These are phyloP conservation scores for Heliconius erato DNA, from an alignment of 2,888 invertebrate genomes.

Conservation along the genomic window DNA sequence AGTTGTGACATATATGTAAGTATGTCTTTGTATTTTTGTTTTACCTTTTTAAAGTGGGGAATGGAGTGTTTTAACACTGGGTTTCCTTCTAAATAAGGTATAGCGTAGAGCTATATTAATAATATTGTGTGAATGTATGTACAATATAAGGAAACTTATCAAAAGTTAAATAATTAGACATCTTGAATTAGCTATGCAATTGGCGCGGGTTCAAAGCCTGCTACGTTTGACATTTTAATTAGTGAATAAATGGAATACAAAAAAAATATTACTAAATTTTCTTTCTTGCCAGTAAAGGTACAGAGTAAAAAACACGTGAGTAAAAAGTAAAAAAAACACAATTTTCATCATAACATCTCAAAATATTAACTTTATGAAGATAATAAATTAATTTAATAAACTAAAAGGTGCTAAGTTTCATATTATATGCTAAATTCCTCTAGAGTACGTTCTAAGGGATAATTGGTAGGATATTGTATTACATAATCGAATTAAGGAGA, in stretches of 20 bases:
- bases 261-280: background rate
- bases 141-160: too few relatives aligned
- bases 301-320: background rate
- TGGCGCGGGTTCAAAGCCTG: background rate
- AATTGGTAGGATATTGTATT: constrained; percentile 3
- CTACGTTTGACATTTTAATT: background rate
- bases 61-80: too few relatives aligned
- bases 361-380: background rate
- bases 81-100: too few relatives aligned
- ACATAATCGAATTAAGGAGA: constrained; percentile 1
- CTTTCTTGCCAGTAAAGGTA: background rate
- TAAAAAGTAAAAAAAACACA: background rate
- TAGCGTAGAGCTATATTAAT: too few relatives aligned
- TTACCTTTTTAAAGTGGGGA: background rate
- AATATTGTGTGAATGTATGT: too few relatives aligned
- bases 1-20: background rate
- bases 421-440: background rate
- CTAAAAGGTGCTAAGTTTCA: background rate
- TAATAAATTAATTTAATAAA: constrained; percentile 6
- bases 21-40: background rate
- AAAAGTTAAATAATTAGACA: too few relatives aligned
- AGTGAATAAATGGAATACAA: background rate
- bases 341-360: background rate
- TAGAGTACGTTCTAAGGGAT: constrained; percentile 1
- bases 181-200: too few relatives aligned